Conservation (phyloP, 2,888 invertebrate genomes). For the Epistrophe eligans region DNA sequence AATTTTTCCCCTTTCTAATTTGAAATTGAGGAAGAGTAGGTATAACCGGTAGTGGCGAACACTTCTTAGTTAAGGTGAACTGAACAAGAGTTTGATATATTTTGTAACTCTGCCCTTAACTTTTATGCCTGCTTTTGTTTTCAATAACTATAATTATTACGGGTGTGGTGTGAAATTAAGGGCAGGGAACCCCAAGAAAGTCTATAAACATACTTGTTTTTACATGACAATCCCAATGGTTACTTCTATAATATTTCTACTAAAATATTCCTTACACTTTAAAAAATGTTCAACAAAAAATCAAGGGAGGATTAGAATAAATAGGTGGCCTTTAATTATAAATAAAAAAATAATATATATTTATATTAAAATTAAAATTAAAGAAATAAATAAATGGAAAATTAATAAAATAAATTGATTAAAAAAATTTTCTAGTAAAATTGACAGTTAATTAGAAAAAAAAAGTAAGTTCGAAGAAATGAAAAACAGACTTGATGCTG, state of each 20-base stretch:
- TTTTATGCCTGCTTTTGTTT: constrained; percentile 39
- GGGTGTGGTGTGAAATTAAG: constrained; percentile 46
- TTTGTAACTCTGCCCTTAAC: constrained; percentile 16
- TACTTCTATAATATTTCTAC: background rate
- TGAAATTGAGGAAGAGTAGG: constrained; percentile 13
- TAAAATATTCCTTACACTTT: background rate
- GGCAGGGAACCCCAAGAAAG: background rate
- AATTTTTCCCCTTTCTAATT: constrained; percentile 34
- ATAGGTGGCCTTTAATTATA: too few species aligned
- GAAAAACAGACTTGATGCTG: too few species aligned
- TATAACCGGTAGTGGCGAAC: constrained; percentile 19
- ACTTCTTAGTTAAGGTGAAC: constrained; percentile 23
- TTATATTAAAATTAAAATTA: too few species aligned
- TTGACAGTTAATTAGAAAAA: too few species aligned
- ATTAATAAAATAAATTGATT: too few species aligned
- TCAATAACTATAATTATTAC: constrained; percentile 66
- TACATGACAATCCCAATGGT: background rate
- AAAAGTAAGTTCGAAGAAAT: too few species aligned
- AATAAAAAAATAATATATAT: too few species aligned
- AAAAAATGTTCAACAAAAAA: background rate
- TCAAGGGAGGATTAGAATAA: background rate
- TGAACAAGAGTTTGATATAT: constrained; percentile 59
- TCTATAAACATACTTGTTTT: background rate
- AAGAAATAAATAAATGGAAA: too few species aligned
- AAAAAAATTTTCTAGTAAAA: too few species aligned